Base-by-base conservation (phyloP, 2,797 vertebrate species). In the Hyperoplus lanceolatus region DNA sequence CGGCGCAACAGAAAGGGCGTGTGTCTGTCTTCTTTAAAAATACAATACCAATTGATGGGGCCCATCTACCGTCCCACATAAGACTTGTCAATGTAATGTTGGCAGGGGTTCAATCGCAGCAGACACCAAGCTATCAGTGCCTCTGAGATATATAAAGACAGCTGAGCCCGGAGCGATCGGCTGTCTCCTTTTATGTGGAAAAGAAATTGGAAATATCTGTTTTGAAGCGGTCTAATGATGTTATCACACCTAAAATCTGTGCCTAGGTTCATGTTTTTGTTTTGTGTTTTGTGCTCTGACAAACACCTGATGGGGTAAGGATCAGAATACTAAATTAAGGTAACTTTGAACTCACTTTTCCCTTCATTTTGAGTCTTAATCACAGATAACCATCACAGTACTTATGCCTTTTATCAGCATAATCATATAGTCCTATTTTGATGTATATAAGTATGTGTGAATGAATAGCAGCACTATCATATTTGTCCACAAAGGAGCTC, bases 91-190 rank as follows among this genome's bases (percentile, higher is more conserved):
- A 63, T 73, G 69, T 91, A 83, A 45, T 93, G 90, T 75, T 96
- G 94, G 95, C 93, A 91, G 77, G 90, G 91, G 46, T 55, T 81
- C 88, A 95, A 73, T 88, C 82, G 48, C 64, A 80, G 59, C 89
- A 77, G 69, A 93, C 92, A 81, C 93, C 90, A 46, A 87, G 84
- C 70, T 95, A 94, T 84, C 70, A 60, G 75, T 84, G 65, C 50
- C 92, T 94, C 90, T 81, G 92, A 95, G 91, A 94, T 91, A 89
- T 83, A 91, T 87, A 81, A 89, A 80, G 84, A 72, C 83, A 81
- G 69, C 87, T 83, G 84, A 80, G 62, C 38, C 0, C 11, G 38
- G 51, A 39, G 73, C 64, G 8, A 36, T 14, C 38, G 0, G 39
- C 42, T 4, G 54, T 21, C 59, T 53, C 73, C 49, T 65, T 77